Percentiles rank a stretch among this genome's conserved stretches.
Conservation (phyloP, 2,113 vertebrate species). For the Oryzias curvinotus region DNA sequence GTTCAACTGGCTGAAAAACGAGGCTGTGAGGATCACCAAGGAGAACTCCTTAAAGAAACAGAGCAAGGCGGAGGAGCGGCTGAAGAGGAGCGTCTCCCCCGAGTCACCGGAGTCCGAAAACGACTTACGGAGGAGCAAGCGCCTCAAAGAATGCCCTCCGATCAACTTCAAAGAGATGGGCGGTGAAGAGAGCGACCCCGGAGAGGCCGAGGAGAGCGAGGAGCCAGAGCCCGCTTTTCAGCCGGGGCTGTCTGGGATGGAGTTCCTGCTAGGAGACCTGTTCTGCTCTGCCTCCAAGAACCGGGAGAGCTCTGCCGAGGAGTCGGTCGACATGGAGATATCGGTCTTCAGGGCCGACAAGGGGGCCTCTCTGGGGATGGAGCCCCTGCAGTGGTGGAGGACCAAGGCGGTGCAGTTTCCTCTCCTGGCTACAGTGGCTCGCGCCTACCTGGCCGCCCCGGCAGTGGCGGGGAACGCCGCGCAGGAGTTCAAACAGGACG, state of each 20-base stretch:
- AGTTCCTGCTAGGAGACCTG: conserved; percentile 77
- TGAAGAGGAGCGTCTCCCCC: conserved; percentile 57
- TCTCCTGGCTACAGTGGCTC: conserved; percentile 62
- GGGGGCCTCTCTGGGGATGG: conserved; percentile 66
- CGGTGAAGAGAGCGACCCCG: conserved; percentile 35
- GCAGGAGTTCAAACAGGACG: conserved; percentile 49
- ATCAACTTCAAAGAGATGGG: conserved; percentile 51
- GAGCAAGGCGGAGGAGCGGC: not conserved
- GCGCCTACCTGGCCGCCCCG: conserved; percentile 68
- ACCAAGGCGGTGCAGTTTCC: conserved; percentile 73
- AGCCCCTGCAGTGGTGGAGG: conserved; percentile 79
- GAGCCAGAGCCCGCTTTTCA: conserved; percentile 22
- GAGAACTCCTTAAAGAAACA: conserved; percentile 23
- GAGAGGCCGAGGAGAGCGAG: conserved; percentile 25
- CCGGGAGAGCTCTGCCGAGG: conserved; percentile 61
- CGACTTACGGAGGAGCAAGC: conserved; percentile 55
- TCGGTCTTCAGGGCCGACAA: conserved; percentile 70
- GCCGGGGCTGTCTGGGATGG: conserved; percentile 65
- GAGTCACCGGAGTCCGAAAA: conserved; percentile 44
- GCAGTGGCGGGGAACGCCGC: conserved; percentile 60
- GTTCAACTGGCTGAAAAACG: conserved; percentile 70
- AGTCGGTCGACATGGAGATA: conserved; percentile 74
- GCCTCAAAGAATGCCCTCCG: conserved; percentile 50
- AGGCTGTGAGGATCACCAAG: conserved; percentile 66
- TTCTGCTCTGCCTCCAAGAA: conserved; percentile 55